Base-by-base conservation (phyloP, 1,140 invertebrate genomes). In the Stegodyphus dumicola region DNA sequence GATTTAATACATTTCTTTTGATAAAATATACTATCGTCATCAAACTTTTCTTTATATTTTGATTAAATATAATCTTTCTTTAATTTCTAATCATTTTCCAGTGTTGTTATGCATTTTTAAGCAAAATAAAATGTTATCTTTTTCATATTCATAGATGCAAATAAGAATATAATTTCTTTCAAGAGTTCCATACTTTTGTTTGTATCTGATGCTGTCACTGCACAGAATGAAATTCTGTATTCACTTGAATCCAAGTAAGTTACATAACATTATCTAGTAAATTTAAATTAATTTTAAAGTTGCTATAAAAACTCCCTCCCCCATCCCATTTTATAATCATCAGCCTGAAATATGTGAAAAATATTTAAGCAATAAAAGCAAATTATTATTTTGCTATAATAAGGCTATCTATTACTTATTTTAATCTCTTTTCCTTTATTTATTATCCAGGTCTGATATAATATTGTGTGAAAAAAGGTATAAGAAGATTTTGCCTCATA, bases 381-480 rank as follows among this genome's bases (percentile, higher is more conserved):
- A 33, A 33, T 33, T 33, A 15, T 60, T 60, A 60, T 60, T 1
- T 60, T 60, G 9, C 5, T 60, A 11, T 11, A 60, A 60, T 60
- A 60, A 11, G 9, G 9, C 9, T 11, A 60, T 60, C 5, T 11
- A 11, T 60, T 60, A 60, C 15, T 60, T 60, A 60, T 11, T 60
- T 60, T 11, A 11, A 11, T 15, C 15, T 60, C 15, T 15, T 60
- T 60, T 60, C 9, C 15, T 60, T 9, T 60, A 11, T 60, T 60
- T 60, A 15, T 60, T 60, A 60, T 60, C 9, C 56, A 81, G 78
- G 56, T 71, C 53, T 18, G 54, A 73, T 64, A 18, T 65, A 53
- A 11, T 52, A 64, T 7, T 81, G 17, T 81, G 69, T 49, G 67
- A 70, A 18, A 6, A 71, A 15, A 54, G 75, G 6, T 83, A 83